phyloP scores from a whole-genome alignment of 2,888 invertebrate species.

The Allygus modestus region DNA sequence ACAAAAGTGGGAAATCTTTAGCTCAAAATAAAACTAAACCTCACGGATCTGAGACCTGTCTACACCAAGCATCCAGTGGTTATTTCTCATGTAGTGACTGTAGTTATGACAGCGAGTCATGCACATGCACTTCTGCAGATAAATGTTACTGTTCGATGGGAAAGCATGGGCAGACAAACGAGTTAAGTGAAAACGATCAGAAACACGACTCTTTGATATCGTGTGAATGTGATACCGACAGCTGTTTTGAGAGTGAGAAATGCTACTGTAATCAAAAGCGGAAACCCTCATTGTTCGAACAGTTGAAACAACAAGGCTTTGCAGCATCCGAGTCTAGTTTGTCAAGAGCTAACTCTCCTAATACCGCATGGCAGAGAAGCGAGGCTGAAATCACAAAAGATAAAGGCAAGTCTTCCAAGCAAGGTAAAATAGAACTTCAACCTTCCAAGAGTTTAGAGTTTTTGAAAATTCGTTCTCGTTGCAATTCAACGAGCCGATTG shows the following conservation, averaged over 20 bases:
- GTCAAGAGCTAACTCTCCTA: conserved; percentile 71
- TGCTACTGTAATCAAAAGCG: conserved; percentile 82
- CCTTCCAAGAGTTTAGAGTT: conserved; percentile 74
- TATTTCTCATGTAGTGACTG: conserved; percentile 95
- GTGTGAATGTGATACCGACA: conserved; percentile 91
- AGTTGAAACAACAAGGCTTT: conserved; percentile 76
- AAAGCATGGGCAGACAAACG: conserved; percentile 37
- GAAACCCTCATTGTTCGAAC: conserved; percentile 74
- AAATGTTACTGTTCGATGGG: conserved; percentile 91
- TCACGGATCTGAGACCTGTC: conserved; percentile 44
- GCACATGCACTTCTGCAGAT: conserved; percentile 85
- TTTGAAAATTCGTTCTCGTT: conserved; percentile 71
- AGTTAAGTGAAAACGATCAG: conserved; percentile 17
- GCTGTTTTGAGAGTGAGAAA: conserved; percentile 91
- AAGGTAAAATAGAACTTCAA: conserved; percentile 69
- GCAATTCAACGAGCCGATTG: conserved; percentile 26
- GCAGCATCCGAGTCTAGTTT: conserved; percentile 73
- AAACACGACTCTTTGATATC: conserved; percentile 62
- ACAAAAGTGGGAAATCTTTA: conserved; percentile 37
- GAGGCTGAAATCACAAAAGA: conserved; percentile 62
- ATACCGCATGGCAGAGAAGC: conserved; percentile 69
- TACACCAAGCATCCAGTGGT: conserved; percentile 72
- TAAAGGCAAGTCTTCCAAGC: conserved; percentile 70
- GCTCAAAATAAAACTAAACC: conserved; percentile 6
- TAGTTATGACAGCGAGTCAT: conserved; percentile 90